phyloP scores from a whole-genome alignment of 2,888 invertebrate species.

The Sepiola atlantica region DNA sequence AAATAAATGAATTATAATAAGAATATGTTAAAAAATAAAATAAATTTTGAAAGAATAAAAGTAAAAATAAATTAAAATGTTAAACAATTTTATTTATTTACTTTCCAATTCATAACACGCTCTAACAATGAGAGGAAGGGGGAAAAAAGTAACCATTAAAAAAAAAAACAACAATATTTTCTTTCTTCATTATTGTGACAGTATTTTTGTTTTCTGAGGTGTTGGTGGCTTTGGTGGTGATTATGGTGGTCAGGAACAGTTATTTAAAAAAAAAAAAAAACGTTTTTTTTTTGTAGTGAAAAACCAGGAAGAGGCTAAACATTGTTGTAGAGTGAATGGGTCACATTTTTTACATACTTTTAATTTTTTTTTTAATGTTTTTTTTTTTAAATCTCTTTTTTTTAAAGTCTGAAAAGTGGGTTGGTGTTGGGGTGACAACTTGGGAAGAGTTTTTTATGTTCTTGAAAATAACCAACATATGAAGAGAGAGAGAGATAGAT shows the following conservation, averaged over 20 bases:
- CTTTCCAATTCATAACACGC: not conserved
- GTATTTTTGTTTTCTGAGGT: not conserved
- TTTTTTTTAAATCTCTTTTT: not conserved
- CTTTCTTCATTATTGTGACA: not conserved
- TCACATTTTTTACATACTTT: not conserved
- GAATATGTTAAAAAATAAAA: too few species aligned
- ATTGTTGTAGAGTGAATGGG: not conserved
- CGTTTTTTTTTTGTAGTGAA: too few species aligned
- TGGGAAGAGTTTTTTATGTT: not conserved
- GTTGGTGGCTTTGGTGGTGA: conserved; percentile 8
- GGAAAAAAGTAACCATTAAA: not conserved
- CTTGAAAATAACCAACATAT: not conserved
- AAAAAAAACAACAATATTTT: not conserved
- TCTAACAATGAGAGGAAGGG: conserved; percentile 11
- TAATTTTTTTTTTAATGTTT: not conserved
- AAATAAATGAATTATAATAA: too few species aligned
- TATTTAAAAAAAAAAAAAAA: not conserved
- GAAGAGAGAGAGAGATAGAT: not conserved
- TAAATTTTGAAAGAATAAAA: too few species aligned
- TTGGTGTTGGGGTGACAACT: not conserved
- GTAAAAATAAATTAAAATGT: not conserved
- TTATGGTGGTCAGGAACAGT: not conserved
- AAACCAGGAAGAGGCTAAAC: not conserved
- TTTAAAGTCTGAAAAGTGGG: not conserved
- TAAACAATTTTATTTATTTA: not conserved